Conservation (phyloP, 2,888 invertebrate species). For the Rosalia funebris region DNA sequence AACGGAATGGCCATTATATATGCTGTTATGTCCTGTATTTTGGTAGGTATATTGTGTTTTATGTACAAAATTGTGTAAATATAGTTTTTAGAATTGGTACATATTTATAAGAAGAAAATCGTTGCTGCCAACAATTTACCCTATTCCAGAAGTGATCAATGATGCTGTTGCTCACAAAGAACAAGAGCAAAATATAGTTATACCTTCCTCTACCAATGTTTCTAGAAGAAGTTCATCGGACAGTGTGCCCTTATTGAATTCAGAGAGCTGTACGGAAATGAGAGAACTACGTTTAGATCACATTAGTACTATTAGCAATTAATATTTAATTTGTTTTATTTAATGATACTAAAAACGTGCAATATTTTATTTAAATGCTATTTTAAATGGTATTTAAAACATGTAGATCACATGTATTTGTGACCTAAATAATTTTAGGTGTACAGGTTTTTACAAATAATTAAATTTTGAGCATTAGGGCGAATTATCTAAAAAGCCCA, state of each 20-base stretch:
- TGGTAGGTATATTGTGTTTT: conserved; percentile 65
- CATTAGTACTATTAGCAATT: conserved; percentile 66
- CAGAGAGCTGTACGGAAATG: conserved; percentile 61
- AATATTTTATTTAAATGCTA: conserved; percentile 24
- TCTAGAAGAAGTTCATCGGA: conserved; percentile 58
- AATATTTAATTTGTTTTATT: conserved; percentile 33
- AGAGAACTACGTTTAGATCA: conserved; percentile 63
- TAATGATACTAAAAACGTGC: background rate
- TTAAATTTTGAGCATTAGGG: no score
- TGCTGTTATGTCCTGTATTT: conserved; percentile 67
- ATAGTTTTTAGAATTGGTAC: conserved; percentile 61
- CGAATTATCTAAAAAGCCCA: no score
- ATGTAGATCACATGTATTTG: no score
- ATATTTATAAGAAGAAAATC: conserved; percentile 60
- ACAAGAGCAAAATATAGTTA: conserved; percentile 41
- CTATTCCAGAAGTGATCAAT: conserved; percentile 44
- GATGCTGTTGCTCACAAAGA: conserved; percentile 43
- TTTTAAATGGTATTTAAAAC: conserved; percentile 3
- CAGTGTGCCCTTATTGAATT: conserved; percentile 59
- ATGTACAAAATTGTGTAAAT: background rate
- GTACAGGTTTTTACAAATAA: no score
- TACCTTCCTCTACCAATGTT: conserved; percentile 42
- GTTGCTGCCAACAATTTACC: conserved; percentile 54
- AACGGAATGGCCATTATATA: conserved; percentile 72
- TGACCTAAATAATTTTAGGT: no score